A percentile compares a stretch with the other conserved stretches of the same genome.
Conservation (phyloP, 1,140 invertebrate genomes). For the Drosophila pectinifera region DNA sequence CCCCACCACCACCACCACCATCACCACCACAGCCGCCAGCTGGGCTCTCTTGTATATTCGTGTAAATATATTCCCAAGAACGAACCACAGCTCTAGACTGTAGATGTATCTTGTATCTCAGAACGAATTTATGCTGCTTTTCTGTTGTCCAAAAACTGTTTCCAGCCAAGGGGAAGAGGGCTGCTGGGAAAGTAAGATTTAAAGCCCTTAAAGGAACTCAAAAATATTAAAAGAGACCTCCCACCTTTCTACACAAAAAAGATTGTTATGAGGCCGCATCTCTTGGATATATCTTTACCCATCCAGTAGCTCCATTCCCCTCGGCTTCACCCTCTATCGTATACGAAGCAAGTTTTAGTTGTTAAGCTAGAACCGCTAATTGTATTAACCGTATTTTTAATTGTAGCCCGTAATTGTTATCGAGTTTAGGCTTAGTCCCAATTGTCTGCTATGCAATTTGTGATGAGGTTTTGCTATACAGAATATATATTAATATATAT, state of each 20-base stretch:
- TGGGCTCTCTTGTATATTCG: slow-evolving; percentile 80
- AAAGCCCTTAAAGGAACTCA: too few relatives aligned
- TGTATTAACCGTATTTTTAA: slow-evolving; percentile 64
- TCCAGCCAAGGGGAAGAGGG: neutral
- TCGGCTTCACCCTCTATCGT: slow-evolving; percentile 16
- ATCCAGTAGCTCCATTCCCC: neutral
- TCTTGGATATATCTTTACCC: neutral
- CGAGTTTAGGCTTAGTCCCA: slow-evolving; percentile 58
- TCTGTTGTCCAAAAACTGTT: slow-evolving; percentile 13
- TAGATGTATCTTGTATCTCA: slow-evolving; percentile 59
- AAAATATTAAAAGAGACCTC: too few relatives aligned
- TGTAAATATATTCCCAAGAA: slow-evolving; percentile 78
- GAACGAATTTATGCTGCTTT: slow-evolving; percentile 12
- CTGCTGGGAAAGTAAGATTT: neutral
- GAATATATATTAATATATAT: slow-evolving; percentile 24
- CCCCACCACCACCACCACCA: too few relatives aligned
- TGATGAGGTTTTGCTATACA: slow-evolving; percentile 68
- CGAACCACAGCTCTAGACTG: slow-evolving; percentile 64
- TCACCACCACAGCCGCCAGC: slow-evolving; percentile 26
- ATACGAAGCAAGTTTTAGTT: slow-evolving; percentile 59
- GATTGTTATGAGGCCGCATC: slow-evolving; percentile 8
- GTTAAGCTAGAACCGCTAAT: slow-evolving; percentile 43
- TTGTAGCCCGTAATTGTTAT: slow-evolving; percentile 63
- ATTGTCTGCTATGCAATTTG: slow-evolving; percentile 65
- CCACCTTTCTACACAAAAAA: neutral